Base-by-base conservation (phyloP, 2,888 invertebrate species). In the Drosophila colorata region DNA sequence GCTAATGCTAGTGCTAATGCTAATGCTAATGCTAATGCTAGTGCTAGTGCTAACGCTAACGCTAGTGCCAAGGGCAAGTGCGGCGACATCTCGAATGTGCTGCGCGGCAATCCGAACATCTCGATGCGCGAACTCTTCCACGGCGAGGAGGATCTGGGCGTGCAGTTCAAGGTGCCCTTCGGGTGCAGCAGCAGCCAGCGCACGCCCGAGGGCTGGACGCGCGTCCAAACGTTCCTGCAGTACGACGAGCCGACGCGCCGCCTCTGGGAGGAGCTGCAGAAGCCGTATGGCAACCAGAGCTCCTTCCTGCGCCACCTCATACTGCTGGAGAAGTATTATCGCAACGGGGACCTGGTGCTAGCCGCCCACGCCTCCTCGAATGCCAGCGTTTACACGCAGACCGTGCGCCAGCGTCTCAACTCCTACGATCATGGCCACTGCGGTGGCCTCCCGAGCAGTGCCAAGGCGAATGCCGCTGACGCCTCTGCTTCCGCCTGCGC, bases 271-370 rank as follows among this genome's bases (percentile, higher is more conserved):
- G 96, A 96, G 78, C 90, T 97, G 38, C 96, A 97, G 88, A 95
- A 96, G 89, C 97, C 97, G 0, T 97, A 97, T 80, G 97, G 97
- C 3, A 97, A 96, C 90, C 96, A 96, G 85, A 96, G 97, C 43
- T 97, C 97, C 75, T 97, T 97, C 89, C 92, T 97, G 1, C 93
- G 97, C 7, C 97, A 97, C 91, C 92, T 97, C 37, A 95, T 97
- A 52, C 92, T 97, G 6, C 90, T 97, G 71, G 97, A 97, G 78
- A 97, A 97, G 89, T 97, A 97, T 91, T 97, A 96, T 89, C 93
- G 97, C 59, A 95, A 95, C 71, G 97, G 97, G 0, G 96, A 97
- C 87, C 91, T 97, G 48, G 93, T 96, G 0, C 89, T 97, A 13
- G 94, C 96, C 0, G 94, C 95, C 4, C 95, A 94, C 70, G 96